Percentiles rank a stretch among this genome's conserved stretches.
These are phyloP conservation scores for Oscheius sp. DNA, from an alignment of 2,888 invertebrate genomes.

Conservation along the genomic window DNA sequence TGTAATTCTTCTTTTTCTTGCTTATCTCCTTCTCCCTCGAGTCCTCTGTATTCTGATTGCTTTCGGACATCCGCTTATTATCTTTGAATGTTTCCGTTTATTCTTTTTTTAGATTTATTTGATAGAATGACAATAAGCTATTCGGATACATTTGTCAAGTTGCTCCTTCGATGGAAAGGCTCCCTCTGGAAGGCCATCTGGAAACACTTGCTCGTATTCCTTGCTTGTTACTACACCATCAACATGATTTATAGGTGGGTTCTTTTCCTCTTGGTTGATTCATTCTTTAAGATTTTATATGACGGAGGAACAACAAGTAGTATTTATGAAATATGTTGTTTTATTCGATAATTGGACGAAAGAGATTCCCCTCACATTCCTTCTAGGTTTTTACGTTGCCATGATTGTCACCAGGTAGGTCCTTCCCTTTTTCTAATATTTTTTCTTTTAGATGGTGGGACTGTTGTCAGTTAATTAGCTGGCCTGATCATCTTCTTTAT, in stretches of 20 bases:
- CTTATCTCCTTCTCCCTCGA: constrained; percentile 1
- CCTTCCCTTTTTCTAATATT: neutral
- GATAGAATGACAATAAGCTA: constrained; percentile 59
- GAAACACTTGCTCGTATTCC: constrained; percentile 57
- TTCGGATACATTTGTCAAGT: constrained; percentile 60
- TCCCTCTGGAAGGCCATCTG: constrained; percentile 64
- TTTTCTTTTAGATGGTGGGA: constrained; percentile 59
- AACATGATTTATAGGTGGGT: constrained; percentile 55
- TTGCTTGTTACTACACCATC: constrained; percentile 55
- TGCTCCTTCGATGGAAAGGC: constrained; percentile 62
- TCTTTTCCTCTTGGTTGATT: neutral
- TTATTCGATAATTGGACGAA: constrained; percentile 58
- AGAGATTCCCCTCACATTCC: constrained; percentile 61
- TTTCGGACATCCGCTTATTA: constrained; percentile 3
- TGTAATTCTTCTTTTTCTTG: constrained; percentile 1
- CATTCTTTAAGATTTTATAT: constrained; percentile 46
- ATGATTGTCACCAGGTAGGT: constrained; percentile 57
- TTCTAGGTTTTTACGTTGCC: constrained; percentile 62
- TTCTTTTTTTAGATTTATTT: neutral
- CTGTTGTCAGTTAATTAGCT: constrained; percentile 62
- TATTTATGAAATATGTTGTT: constrained; percentile 52
- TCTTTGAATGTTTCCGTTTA: neutral
- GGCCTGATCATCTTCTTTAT: constrained; percentile 62
- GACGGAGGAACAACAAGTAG: constrained; percentile 49
- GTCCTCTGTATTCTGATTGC: constrained; percentile 6